These are phyloP conservation scores for Tenualosa thibaudeaui DNA, from an alignment of 2,797 vertebrate species.

Conservation along the genomic window DNA sequence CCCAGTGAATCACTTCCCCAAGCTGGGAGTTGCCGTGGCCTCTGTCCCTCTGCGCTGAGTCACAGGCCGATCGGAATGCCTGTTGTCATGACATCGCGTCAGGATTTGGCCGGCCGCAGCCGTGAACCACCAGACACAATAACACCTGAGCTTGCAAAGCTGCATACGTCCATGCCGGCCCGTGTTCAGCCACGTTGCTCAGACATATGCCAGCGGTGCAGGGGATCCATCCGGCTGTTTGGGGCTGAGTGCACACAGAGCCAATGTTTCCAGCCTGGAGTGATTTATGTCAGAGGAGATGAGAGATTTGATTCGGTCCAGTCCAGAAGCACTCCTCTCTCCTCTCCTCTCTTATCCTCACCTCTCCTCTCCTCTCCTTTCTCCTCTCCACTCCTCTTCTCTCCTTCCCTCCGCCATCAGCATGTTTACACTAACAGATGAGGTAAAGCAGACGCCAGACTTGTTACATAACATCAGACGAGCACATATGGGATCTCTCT, in stretches of 20 bases:
- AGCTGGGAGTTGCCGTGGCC: neutral
- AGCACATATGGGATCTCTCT: neutral
- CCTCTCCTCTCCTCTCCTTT: neutral
- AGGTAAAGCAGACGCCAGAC: too few species aligned
- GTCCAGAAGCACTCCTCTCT: neutral
- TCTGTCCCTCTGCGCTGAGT: neutral
- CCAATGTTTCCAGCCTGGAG: neutral
- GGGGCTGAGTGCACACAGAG: neutral
- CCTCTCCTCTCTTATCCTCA: neutral
- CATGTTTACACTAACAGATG: too few species aligned
- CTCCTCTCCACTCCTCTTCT: neutral
- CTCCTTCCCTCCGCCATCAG: neutral
- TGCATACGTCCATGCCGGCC: neutral
- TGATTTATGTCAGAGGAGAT: too few species aligned
- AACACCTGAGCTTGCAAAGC: neutral
- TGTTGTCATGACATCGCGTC: slow-evolving; percentile 6
- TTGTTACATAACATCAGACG: too few species aligned
- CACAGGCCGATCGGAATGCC: neutral
- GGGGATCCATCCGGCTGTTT: too few species aligned
- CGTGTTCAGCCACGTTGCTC: neutral
- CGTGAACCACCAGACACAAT: neutral
- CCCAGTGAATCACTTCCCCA: neutral
- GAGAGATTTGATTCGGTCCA: neutral
- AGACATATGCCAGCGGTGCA: neutral
- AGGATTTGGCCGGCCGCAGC: neutral